A percentile compares a stretch with the other conserved stretches of the same genome.
phyloP scores from a whole-genome alignment of 1,140 invertebrate genomes.

The Nasonia giraulti region DNA sequence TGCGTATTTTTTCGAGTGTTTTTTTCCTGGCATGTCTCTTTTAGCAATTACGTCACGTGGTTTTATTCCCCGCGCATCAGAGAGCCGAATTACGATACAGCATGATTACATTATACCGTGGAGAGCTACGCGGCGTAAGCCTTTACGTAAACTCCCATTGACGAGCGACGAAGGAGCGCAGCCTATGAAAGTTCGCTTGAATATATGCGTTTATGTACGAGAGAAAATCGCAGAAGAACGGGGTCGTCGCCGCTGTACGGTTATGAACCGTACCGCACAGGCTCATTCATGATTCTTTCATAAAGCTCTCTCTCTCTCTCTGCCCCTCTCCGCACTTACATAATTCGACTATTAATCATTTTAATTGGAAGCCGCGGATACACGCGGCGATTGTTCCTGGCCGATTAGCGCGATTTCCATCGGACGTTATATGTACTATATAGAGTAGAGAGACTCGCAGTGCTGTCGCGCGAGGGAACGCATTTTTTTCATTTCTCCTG shows the following conservation, averaged over 20 bases:
- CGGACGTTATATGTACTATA: background rate
- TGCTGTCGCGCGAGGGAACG: background rate
- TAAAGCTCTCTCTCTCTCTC: background rate
- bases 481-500: background rate
- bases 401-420: slow-evolving; percentile 5
- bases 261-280: background rate
- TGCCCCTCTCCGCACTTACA: slow-evolving; percentile 5
- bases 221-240: background rate
- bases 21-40: background rate
- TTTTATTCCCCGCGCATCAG: background rate
- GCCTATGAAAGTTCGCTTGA: too few species aligned
- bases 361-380: slow-evolving; percentile 39
- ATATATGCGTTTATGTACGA: too few species aligned
- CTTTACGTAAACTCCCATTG: too few species aligned
- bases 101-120: too few species aligned
- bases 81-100: too few species aligned
- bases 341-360: slow-evolving; percentile 44
- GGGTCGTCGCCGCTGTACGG: too few species aligned
- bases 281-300: slow-evolving; percentile 30
- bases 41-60: background rate
- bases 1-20: background rate
- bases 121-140: too few species aligned
- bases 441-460: too few species aligned
- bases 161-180: background rate
- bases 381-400: slow-evolving; percentile 28